Evolutionary conservation across 2,797 vertebrate genomes (phyloP).

Genomic region (Selene dorsalis): DNA sequence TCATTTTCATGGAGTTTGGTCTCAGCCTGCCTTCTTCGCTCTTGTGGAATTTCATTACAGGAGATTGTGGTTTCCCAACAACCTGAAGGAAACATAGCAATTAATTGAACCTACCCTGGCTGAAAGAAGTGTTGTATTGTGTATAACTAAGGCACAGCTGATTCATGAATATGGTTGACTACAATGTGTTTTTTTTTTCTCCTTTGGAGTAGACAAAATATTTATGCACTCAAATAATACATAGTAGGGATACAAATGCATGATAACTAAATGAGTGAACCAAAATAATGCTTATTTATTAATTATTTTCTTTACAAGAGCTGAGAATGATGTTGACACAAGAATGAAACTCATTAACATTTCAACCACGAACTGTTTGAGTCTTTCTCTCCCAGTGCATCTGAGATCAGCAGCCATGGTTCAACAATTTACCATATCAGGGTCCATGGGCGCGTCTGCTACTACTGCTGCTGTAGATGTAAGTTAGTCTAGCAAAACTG

Average conservation of each 20-base stretch:
- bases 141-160: background rate
- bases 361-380: conserved; percentile 21
- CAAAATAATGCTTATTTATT: background rate
- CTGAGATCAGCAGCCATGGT: conserved; percentile 32
- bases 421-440: conserved; percentile 40
- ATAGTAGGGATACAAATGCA: no score
- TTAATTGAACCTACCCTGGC: background rate
- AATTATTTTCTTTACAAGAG: background rate
- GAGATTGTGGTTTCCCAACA: background rate
- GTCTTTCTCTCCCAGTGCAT: conserved; percentile 48
- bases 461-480: conserved; percentile 29
- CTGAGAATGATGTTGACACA: conserved; percentile 1
- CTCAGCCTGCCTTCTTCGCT: background rate
- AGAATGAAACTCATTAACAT: conserved; percentile 14
- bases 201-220: no score
- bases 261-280: no score
- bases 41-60: conserved; percentile 8
- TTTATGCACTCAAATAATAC: no score
- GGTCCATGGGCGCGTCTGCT: background rate
- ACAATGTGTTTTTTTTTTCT: background rate
- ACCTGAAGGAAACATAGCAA: background rate
- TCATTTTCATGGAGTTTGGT: background rate
- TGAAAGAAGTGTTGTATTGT: conserved; percentile 1
- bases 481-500: conserved; percentile 41
- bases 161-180: background rate